A percentile compares a stretch with the other conserved stretches of the same genome.
Conservation (phyloP, 2,797 vertebrate species). For the Mormyrops attenuatus region DNA sequence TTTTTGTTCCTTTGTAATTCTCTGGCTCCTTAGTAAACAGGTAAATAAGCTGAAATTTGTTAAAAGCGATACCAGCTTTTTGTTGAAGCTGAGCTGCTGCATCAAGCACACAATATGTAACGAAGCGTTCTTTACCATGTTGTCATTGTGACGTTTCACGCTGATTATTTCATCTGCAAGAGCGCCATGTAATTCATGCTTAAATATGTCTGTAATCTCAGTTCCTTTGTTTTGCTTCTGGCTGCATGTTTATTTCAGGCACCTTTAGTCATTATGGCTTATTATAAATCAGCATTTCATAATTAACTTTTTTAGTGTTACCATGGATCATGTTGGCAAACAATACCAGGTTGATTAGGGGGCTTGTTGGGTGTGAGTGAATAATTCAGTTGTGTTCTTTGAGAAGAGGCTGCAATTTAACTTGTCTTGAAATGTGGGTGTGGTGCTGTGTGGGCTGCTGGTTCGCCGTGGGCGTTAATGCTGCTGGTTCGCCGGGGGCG, state of each 20-base stretch:
- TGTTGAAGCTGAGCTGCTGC: slow-evolving; percentile 30
- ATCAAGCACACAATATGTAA: slow-evolving; percentile 22
- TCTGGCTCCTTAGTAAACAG: not conserved
- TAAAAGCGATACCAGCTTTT: not conserved
- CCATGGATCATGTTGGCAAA: not conserved
- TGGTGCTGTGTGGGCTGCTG: not conserved
- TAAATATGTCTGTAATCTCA: not conserved
- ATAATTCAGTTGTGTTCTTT: not conserved
- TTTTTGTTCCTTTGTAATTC: not conserved
- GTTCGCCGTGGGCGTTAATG: too few species aligned
- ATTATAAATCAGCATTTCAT: not conserved
- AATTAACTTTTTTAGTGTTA: not conserved
- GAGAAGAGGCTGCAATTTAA: not conserved
- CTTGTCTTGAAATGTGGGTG: not conserved
- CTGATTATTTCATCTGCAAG: slow-evolving; percentile 17
- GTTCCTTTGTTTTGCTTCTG: not conserved
- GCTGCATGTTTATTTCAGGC: not conserved
- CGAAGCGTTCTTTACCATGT: slow-evolving; percentile 23
- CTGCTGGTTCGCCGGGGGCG: too few species aligned
- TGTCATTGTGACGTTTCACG: slow-evolving; percentile 29
- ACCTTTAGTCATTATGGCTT: not conserved
- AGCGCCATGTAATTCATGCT: not conserved
- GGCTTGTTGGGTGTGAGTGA: not conserved
- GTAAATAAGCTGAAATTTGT: slow-evolving; percentile 7
- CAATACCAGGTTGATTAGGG: not conserved